Evolutionary conservation across 1,140 invertebrate species (phyloP).

Genomic region (Matsumurasca onukii): DNA sequence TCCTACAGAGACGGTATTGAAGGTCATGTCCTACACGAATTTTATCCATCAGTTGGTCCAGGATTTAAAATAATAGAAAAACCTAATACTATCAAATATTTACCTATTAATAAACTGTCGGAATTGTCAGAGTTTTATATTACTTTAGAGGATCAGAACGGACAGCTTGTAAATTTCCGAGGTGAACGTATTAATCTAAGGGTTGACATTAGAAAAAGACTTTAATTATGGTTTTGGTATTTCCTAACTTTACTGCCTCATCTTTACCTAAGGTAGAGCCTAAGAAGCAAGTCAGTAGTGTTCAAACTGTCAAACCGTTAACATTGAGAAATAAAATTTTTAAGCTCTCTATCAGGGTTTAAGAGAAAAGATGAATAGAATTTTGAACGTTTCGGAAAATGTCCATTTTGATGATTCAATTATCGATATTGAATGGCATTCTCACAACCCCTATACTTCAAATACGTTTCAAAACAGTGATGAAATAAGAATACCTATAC

Average conservation of each 20-base stretch:
- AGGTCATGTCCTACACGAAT: constrained; percentile 38
- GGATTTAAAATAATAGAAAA: constrained; percentile 42
- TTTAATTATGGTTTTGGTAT: constrained; percentile 35
- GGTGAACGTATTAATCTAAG: constrained; percentile 34
- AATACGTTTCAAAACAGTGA: constrained; percentile 39
- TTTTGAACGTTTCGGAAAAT: constrained; percentile 37
- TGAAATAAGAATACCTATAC: constrained; percentile 43
- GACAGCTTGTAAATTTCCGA: constrained; percentile 37
- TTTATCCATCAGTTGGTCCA: constrained; percentile 37
- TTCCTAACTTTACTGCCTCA: not conserved
- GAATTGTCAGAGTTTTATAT: constrained; percentile 30
- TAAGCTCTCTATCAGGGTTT: constrained; percentile 35
- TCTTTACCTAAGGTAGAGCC: not conserved
- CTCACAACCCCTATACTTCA: constrained; percentile 45
- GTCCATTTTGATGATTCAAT: constrained; percentile 42
- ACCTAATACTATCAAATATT: constrained; percentile 34
- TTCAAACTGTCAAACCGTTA: constrained; percentile 28
- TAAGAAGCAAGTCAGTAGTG: not conserved
- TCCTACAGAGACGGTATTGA: constrained; percentile 36
- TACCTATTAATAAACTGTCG: constrained; percentile 30
- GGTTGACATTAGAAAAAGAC: constrained; percentile 26
- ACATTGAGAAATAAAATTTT: constrained; percentile 37
- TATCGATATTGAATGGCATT: constrained; percentile 45
- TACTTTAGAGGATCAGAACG: constrained; percentile 36
- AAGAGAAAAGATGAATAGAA: constrained; percentile 35